Evolutionary conservation across 2,113 vertebrate genomes (phyloP), one percentile per base, ranked within the genome.

Genomic region (Anoura caudifer): DNA sequence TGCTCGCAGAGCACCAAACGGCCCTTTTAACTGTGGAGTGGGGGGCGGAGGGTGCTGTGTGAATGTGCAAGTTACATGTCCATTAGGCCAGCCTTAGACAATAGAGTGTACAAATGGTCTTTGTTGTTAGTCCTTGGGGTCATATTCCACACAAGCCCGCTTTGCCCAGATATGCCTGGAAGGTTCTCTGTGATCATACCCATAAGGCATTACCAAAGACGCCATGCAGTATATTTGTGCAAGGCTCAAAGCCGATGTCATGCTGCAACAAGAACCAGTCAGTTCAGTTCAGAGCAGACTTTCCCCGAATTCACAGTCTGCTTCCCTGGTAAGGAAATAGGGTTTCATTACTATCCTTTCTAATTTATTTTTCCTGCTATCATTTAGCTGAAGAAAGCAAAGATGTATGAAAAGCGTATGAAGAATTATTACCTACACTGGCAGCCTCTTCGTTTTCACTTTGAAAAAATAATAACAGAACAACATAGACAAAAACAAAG

Each of bases 401-500:
- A 95, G 67, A 47, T 73, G 36, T 28, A 50, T 90, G 33, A 79
- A 91, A 85, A 28, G 20, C 3, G 6, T 56, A 50, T 61, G 91
- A 91, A 87, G 82, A 52, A 28, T 4, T 31, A 82, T n/a, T 45
- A 79, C 67, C 67, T 75, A 1, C 67, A 43, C 9, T 9, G 28
- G 20, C 17, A 26, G 33, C 1, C 36, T 83, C 33, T 86, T 76
- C 91, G 76, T 95, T 93, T 94, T 28, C 70, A 54, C 81, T 95
- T 95, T 91, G 79, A 70, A 76, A 95, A 91, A 67, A 91, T 45
- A 94, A 73, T 10, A 86, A 81, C 31, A 31, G 41, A 90, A 50
- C n/a, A 87, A 84, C 3, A 22, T n/a, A 81, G 61, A 95, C 76
- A 82, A 82, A 97, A 95, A 91, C 79, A 89, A 94, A 10, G 14